phyloP scores from a whole-genome alignment of 30 jellyfish, hydroid and myxozoan genomes.

The Morbakka virulenta region DNA sequence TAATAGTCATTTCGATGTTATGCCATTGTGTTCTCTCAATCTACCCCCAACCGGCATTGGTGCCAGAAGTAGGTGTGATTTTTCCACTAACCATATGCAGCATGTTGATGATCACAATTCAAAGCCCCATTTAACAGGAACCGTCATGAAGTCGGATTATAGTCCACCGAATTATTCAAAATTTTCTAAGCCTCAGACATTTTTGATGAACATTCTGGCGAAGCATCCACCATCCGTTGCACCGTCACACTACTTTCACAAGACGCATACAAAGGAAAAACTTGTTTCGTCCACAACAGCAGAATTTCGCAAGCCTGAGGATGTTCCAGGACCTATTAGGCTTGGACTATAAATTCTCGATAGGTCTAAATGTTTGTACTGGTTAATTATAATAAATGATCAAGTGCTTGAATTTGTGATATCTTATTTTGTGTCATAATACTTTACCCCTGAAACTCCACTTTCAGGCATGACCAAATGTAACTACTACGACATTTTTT shows the following conservation, averaged over 20 bases:
- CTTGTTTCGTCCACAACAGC: neutral
- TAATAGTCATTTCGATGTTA: neutral
- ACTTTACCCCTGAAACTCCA: too few relatives aligned
- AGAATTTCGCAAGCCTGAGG: neutral
- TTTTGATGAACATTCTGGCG: neutral
- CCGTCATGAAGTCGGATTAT: neutral
- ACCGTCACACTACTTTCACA: neutral
- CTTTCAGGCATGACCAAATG: too few relatives aligned
- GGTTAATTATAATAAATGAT: too few relatives aligned
- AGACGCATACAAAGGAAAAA: neutral
- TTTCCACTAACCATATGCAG: neutral
- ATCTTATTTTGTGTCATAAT: too few relatives aligned
- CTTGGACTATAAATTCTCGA: too few relatives aligned
- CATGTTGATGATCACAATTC: neutral
- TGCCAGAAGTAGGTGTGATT: neutral
- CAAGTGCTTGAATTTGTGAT: too few relatives aligned
- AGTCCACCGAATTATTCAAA: neutral
- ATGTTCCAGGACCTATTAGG: neutral
- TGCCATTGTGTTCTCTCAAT: neutral
- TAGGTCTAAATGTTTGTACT: too few relatives aligned
- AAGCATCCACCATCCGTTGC: neutral
- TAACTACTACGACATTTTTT: too few relatives aligned
- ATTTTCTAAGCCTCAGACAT: neutral
- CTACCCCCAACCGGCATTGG: neutral
- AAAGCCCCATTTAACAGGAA: neutral